phyloP scores from a whole-genome alignment of 1,140 invertebrate genomes.

The Papilio glaucus region DNA sequence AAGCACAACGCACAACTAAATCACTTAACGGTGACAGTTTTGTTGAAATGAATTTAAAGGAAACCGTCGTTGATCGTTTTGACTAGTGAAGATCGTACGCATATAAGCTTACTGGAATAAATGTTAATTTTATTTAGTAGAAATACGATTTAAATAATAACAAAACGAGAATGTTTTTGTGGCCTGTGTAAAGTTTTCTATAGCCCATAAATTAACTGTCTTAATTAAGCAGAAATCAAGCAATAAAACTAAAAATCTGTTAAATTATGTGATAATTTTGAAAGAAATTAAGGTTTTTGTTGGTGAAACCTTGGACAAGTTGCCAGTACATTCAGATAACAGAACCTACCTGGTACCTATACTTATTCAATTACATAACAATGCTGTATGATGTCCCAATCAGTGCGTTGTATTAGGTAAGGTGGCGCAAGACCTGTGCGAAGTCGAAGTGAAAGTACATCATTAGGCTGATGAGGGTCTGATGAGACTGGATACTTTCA shows the following conservation, averaged over 20 bases:
- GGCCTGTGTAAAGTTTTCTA: too few relatives aligned
- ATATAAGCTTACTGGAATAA: too few relatives aligned
- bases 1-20: slow-evolving; percentile 5
- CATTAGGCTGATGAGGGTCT: slow-evolving; percentile 27
- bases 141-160: too few relatives aligned
- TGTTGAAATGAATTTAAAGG: slow-evolving; percentile 8
- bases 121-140: too few relatives aligned
- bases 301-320: slow-evolving; percentile 18
- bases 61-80: neutral
- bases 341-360: neutral
- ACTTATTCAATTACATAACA: neutral
- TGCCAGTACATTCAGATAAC: neutral
- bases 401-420: neutral
- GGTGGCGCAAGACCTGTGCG: slow-evolving; percentile 4
- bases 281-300: too few relatives aligned
- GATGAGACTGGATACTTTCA: slow-evolving; percentile 24
- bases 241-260: too few relatives aligned
- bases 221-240: too few relatives aligned
- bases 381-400: neutral
- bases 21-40: neutral
- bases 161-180: too few relatives aligned
- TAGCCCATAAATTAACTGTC: too few relatives aligned
- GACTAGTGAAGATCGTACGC: too few relatives aligned
- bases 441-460: slow-evolving; percentile 29
- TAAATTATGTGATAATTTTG: too few relatives aligned